Evolutionary conservation across 2,888 invertebrate genomes (phyloP).

Genomic region (Dolichopus griseipennis): DNA sequence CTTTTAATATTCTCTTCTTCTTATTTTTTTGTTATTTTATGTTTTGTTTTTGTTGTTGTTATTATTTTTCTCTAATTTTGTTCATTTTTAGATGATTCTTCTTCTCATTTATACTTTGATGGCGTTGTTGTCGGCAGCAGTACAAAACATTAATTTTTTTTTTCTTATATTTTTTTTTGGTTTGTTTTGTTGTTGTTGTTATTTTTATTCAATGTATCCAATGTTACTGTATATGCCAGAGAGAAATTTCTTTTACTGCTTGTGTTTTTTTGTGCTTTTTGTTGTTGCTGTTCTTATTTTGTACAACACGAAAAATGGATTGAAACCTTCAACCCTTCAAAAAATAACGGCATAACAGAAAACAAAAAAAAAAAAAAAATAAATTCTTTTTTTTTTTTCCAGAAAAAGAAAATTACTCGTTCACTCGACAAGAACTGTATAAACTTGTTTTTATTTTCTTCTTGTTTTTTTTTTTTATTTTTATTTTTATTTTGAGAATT

Average conservation of each 20-base stretch:
- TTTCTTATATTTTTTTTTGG: background rate
- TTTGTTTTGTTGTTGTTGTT: background rate
- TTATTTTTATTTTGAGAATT: background rate
- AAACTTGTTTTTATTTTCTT: background rate
- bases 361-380: slow-evolving; percentile 11
- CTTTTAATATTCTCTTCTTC: background rate
- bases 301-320: slow-evolving; percentile 16
- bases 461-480: background rate
- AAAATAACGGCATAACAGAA: background rate
- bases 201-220: background rate
- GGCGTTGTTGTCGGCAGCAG: slow-evolving; percentile 4
- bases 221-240: background rate
- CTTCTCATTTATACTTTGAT: background rate
- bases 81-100: slow-evolving; percentile 4
- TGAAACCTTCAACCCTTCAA: slow-evolving; percentile 21
- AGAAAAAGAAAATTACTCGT: slow-evolving; percentile 2
- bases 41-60: background rate
- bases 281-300: too few species aligned
- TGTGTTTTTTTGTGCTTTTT: too few species aligned
- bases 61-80: background rate
- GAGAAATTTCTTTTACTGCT: too few species aligned
- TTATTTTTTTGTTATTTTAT: background rate
- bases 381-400: background rate
- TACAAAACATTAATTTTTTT: background rate
- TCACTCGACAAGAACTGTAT: background rate